Percentiles rank a stretch among this genome's conserved stretches.
Evolutionary conservation across 1,140 invertebrate species (phyloP).

Genomic region (Vanessa atalanta): DNA sequence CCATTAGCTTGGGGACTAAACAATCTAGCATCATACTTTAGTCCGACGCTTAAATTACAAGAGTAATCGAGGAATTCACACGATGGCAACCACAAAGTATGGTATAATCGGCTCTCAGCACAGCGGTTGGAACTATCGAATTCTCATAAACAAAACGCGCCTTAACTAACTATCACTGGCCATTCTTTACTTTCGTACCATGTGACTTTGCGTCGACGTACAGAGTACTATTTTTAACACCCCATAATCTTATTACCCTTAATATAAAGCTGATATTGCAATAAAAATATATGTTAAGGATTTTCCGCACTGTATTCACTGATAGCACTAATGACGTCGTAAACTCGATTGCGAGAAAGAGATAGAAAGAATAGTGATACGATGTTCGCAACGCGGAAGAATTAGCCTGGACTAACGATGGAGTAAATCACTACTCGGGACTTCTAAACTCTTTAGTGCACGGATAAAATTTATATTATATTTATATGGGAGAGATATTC

Average conservation of each 20-base stretch:
- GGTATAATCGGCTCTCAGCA: slow-evolving; percentile 31
- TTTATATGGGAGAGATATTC: slow-evolving; percentile 39
- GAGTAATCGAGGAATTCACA: slow-evolving; percentile 41
- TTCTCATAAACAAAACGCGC: slow-evolving; percentile 44
- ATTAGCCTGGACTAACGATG: slow-evolving; percentile 63
- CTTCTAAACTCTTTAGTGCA: slow-evolving; percentile 40
- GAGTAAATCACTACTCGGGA: slow-evolving; percentile 62
- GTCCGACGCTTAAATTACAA: slow-evolving; percentile 25
- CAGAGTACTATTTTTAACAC: slow-evolving; percentile 3
- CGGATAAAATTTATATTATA: slow-evolving; percentile 58
- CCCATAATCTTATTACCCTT: slow-evolving; percentile 20
- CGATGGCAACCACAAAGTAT: slow-evolving; percentile 34
- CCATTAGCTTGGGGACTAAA: not conserved
- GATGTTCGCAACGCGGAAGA: slow-evolving; percentile 61
- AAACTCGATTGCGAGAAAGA: slow-evolving; percentile 55
- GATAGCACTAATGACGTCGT: slow-evolving; percentile 72
- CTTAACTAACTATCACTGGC: slow-evolving; percentile 38
- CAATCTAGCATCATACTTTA: slow-evolving; percentile 29
- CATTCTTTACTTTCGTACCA: slow-evolving; percentile 25
- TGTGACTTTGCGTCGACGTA: slow-evolving; percentile 23
- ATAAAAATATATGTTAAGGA: slow-evolving; percentile 6
- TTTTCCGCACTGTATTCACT: slow-evolving; percentile 24
- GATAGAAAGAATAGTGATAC: slow-evolving; percentile 51
- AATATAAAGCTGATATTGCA: slow-evolving; percentile 27
- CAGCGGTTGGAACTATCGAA: slow-evolving; percentile 37